Evolutionary conservation across 2,888 invertebrate species (phyloP), one percentile per base, ranked within the genome.

Genomic region (Eulithis prunata): DNA sequence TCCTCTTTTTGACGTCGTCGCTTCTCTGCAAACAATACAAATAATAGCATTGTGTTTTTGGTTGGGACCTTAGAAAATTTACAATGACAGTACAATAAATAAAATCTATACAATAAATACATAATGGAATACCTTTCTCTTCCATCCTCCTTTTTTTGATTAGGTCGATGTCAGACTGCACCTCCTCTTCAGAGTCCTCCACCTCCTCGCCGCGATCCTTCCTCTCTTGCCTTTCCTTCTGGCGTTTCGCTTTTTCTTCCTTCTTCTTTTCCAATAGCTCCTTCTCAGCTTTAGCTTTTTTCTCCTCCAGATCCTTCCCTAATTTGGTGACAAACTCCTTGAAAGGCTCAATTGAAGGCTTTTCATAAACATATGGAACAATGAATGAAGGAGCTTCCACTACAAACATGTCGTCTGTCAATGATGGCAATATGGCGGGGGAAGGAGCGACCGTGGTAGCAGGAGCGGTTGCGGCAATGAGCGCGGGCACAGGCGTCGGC

Each of bases 381-480:
- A 98, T 97, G 82, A 98, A 98, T 28, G 97, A 98, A 6, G 98
- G 98, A 38, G 98, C 98, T 87, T 98, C 98, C 10, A 98, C 96
- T 11, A 98, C 97, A 85, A 96, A 98, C 96, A 98, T 98, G 78
- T 98, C 97, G 83, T 98, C 98, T 21, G 97, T 97, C 32, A 98
- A 87, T 7, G 97, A 96, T 0, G 97, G 97, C 75, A 98, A 86
- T 71, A 97, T 95, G 45, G 95, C 94, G 47, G 95, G 94, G 14
- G 67, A 1, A 11, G 61, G 55, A 21, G 21, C 49, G 41, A 41
- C 41, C 71, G 77, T 10, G 45, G 7, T 14, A 47, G 28, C 21
- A 21, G 21, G 21, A 21, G 21, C 21, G 21, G 21, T 21, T 21
- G 21, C 21, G 21, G 21, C 21, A 21, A 21, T 21, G 21, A 21